These are phyloP conservation scores for Coluber constrictor DNA, from an alignment of 2,797 vertebrate species.

Conservation along the genomic window DNA sequence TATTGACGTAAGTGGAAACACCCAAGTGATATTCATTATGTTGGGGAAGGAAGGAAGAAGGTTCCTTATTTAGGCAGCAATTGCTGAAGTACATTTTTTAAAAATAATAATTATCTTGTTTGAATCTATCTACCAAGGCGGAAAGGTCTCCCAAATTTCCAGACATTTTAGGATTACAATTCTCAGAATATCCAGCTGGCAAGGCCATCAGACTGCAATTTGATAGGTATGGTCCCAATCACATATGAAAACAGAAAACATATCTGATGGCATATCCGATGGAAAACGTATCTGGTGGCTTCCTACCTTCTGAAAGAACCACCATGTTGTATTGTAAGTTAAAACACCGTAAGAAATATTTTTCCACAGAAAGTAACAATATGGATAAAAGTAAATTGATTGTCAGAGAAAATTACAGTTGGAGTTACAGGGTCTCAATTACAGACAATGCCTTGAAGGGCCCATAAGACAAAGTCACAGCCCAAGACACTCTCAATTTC, in stretches of 20 bases:
- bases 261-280: not conserved
- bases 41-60: fast-evolving
- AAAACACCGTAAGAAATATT: not conserved
- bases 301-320: not conserved
- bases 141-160: not conserved
- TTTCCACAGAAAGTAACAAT: not conserved
- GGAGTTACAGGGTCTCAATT: not conserved
- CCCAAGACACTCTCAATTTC: not conserved
- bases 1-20: not conserved
- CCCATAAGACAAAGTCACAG: not conserved
- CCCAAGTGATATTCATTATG: not conserved
- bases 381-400: not conserved
- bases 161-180: not conserved
- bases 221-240: not conserved
- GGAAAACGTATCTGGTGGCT: not conserved
- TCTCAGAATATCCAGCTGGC: not conserved
- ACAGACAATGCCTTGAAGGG: not conserved
- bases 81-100: not conserved
- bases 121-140: not conserved
- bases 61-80: not conserved
- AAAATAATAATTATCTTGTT: not conserved
- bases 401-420: not conserved
- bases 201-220: not conserved
- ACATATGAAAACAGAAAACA: not conserved
- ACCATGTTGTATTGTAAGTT: not conserved